These are phyloP conservation scores for Chondrosia reniformis DNA, from an alignment of 37 sponge, comb jelly and placozoan species.

Conservation along the genomic window DNA sequence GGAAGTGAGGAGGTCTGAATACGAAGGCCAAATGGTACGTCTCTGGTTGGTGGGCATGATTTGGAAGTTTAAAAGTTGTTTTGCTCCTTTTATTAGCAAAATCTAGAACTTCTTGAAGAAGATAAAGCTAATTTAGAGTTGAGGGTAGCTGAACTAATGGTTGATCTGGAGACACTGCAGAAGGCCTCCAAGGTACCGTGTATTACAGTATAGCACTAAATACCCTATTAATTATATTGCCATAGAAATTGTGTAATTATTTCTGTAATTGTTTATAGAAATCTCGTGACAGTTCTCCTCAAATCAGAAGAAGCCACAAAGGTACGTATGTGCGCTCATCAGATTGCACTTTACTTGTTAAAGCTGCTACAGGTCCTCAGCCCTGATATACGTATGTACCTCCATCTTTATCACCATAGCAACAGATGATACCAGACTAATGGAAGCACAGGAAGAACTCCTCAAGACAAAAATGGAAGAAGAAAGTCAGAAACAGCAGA, in stretches of 20 bases:
- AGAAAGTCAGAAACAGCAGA: slow-evolving; percentile 18
- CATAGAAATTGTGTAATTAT: no score
- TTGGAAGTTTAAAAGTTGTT: not conserved
- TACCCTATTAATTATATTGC: no score
- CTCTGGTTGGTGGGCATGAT: not conserved
- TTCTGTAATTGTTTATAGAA: not conserved
- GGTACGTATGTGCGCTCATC: no score
- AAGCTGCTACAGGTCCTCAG: no score
- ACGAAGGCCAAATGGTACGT: not conserved
- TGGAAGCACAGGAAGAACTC: slow-evolving; percentile 15
- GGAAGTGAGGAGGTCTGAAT: not conserved
- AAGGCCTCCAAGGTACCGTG: slow-evolving; percentile 14
- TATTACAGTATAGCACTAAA: no score
- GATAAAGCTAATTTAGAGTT: slow-evolving; percentile 37
- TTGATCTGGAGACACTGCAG: slow-evolving; percentile 30
- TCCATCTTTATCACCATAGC: not conserved
- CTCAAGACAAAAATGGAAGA: slow-evolving; percentile 9
- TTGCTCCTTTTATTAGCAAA: slow-evolving; percentile 19
- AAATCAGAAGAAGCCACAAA: no score
- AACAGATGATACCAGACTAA: slow-evolving; percentile 3
- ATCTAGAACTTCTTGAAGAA: slow-evolving; percentile 30
- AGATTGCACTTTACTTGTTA: no score
- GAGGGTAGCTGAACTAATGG: slow-evolving; percentile 28
- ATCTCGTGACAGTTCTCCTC: not conserved
- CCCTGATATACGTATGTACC: no score